Percentiles rank a stretch among this genome's conserved stretches.
phyloP scores from a whole-genome alignment of 1,140 invertebrate genomes.

The Hermetia illucens region DNA sequence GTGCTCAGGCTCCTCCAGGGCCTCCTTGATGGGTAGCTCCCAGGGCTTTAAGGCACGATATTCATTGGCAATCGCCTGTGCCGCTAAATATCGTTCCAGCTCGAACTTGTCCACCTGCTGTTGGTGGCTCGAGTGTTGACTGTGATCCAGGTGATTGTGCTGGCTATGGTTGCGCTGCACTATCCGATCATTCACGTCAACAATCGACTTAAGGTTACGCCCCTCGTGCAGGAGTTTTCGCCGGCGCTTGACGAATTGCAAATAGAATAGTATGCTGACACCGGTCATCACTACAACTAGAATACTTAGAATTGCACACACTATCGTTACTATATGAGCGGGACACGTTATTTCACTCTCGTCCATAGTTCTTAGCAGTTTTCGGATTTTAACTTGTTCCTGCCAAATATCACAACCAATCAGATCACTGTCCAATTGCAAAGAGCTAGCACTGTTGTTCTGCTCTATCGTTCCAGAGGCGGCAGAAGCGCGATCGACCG shows the following conservation, averaged over 20 bases:
- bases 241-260: slow-evolving; percentile 24
- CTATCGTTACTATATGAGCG: slow-evolving; percentile 28
- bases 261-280: slow-evolving; percentile 25
- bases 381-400: slow-evolving; percentile 15
- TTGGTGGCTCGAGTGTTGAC: too few species aligned
- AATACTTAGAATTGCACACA: slow-evolving; percentile 25
- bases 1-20: slow-evolving; percentile 27
- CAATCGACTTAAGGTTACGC: slow-evolving; percentile 24
- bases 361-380: slow-evolving; percentile 19
- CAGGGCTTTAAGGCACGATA: slow-evolving; percentile 28
- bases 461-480: slow-evolving; percentile 25
- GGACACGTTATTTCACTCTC: slow-evolving; percentile 29
- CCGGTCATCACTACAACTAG: slow-evolving; percentile 24
- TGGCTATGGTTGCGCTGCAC: slow-evolving; percentile 13
- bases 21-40: slow-evolving; percentile 27
- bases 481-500: slow-evolving; percentile 9
- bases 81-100: slow-evolving; percentile 27
- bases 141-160: background rate
- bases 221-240: slow-evolving; percentile 23
- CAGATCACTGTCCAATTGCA: slow-evolving; percentile 23
- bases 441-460: slow-evolving; percentile 13
- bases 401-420: slow-evolving; percentile 29
- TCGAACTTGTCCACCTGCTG: slow-evolving; percentile 27
- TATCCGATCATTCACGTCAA: slow-evolving; percentile 27
- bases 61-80: slow-evolving; percentile 26